phyloP scores from a whole-genome alignment of 1,140 invertebrate genomes.

The Drosophila navojoa region DNA sequence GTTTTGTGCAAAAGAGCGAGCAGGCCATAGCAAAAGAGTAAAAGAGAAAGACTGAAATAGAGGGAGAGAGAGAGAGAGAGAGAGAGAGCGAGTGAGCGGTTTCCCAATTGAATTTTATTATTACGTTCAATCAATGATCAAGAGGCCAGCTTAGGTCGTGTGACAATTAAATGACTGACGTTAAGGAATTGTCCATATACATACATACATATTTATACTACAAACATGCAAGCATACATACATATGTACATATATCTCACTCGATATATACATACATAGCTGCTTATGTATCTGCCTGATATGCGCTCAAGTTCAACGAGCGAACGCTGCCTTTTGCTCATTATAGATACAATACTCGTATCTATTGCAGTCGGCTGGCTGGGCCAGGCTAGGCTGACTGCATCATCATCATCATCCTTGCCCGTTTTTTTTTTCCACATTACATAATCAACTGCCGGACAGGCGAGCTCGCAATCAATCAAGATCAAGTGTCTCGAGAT shows the following conservation, averaged over 20 bases:
- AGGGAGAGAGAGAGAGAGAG: conserved; percentile 3
- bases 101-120: conserved; percentile 81
- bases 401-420: conserved; percentile 8
- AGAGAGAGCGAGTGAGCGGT: conserved; percentile 2
- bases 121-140: conserved; percentile 83
- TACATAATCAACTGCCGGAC: conserved; percentile 71
- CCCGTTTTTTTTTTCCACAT: conserved; percentile 49
- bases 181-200: conserved; percentile 69
- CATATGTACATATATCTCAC: background rate
- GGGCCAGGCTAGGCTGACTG: background rate
- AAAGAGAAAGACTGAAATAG: conserved; percentile 2
- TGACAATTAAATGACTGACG: conserved; percentile 81
- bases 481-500: conserved; percentile 57
- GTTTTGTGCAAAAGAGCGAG: conserved; percentile 25
- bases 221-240: conserved; percentile 10
- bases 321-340: conserved; percentile 35
- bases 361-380: conserved; percentile 33
- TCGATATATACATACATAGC: conserved; percentile 4
- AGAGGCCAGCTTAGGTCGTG: conserved; percentile 80
- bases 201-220: conserved; percentile 16
- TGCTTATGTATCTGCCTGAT: conserved; percentile 9
- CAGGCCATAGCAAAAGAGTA: conserved; percentile 1
- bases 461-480: conserved; percentile 62
- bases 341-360: conserved; percentile 56
- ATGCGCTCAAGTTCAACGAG: conserved; percentile 66